Base-by-base conservation (phyloP, 2,797 vertebrate genomes). In the Sebastes hubbsi region DNA sequence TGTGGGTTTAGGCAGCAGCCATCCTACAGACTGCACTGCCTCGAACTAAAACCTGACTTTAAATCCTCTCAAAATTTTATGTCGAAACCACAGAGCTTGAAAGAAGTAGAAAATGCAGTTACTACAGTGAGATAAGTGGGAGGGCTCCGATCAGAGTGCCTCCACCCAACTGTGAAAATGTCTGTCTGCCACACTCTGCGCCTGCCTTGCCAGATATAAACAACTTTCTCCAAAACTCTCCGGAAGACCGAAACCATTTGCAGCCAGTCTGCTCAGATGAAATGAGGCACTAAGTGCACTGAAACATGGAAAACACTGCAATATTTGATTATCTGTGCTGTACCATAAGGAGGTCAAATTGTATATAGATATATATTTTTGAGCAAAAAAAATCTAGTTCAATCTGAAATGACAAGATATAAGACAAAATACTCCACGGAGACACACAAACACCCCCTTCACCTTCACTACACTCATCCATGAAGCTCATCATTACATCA, bases 161-260 rank as follows among this genome's bases (percentile, higher is more conserved):
- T 87, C 85, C 77, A 84, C 65, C 83, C 83, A 36, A 34, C 80
- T 84, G 87, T 80, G 81, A 86, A 88, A 86, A 85, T 70, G 77
- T 87, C 73, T 77, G 56, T 49, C 70, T 70, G 68, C 42, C 74
- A 63, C 72, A 78, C 59, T 46, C 66, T 29, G 60, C 4, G 36
- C 62, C 68, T 16, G 77, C 30, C 70, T 72, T 59, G 36, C 64
- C 66, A 86, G 72, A 87, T 6, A 30, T 69, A 74, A 79, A 65
- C 74, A 78, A 78, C 76, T 81, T 75, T 27, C 54, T 62, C 34
- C 24, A 12, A 74, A 54, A 54, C 38, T 36, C 52, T 56, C 64
- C 4, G 11, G 24, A 32, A 76, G 32, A 56, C 24, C 38, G 0
- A 55, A 55, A 52, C 14, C 27, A 42, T 77, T 60, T 59, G 34